These are phyloP conservation scores for Hirudinaria manillensis DNA, from an alignment of 2,888 invertebrate genomes.

Conservation along the genomic window DNA sequence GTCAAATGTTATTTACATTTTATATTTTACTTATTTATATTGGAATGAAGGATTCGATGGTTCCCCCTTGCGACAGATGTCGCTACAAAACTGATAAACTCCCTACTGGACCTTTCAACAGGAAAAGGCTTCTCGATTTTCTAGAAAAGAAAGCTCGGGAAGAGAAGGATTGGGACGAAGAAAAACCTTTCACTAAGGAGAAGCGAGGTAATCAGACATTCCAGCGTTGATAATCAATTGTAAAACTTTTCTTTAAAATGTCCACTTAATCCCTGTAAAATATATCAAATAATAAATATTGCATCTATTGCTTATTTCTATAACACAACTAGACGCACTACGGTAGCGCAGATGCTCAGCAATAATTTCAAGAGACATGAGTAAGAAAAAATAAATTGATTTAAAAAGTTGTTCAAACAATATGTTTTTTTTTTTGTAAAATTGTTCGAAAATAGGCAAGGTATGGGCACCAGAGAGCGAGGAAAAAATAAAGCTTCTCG, in stretches of 20 bases:
- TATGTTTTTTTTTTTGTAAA: neutral
- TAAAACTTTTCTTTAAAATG: neutral
- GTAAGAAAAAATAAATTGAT: no score
- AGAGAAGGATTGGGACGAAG: conserved; percentile 92
- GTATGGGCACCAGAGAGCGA: conserved; percentile 54
- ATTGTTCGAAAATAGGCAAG: conserved; percentile 49
- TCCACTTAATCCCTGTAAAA: neutral
- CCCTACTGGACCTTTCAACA: conserved; percentile 88
- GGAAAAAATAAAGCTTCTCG: conserved; percentile 41
- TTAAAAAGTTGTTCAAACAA: no score
- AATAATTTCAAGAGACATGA: no score
- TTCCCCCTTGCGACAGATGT: conserved; percentile 90
- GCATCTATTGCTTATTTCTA: no score
- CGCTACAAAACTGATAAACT: conserved; percentile 91
- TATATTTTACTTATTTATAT: neutral
- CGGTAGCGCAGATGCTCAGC: no score
- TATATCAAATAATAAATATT: no score
- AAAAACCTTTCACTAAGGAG: conserved; percentile 78
- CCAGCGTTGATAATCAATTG: neutral
- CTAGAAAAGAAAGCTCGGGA: conserved; percentile 90
- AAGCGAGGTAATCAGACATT: conserved; percentile 65
- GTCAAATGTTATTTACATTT: conserved; percentile 3
- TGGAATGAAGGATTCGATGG: conserved; percentile 76
- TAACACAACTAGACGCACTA: no score
- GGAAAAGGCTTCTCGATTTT: conserved; percentile 62